Base-by-base conservation (phyloP, 2,888 invertebrate species). In the Torymus texanus region DNA sequence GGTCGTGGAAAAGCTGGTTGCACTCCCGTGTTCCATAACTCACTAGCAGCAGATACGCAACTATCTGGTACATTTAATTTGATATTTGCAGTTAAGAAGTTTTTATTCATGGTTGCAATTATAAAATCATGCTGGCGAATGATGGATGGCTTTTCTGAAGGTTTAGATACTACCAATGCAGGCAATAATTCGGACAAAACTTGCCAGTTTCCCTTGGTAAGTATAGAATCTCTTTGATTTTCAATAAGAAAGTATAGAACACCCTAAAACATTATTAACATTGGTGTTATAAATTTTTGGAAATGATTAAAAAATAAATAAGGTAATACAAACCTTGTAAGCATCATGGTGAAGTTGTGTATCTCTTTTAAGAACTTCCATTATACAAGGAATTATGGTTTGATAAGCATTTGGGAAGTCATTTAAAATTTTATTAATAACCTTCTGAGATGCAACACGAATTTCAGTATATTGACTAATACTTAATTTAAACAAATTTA, bases 71-170 rank as follows among this genome's bases (percentile, higher is more conserved):
- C 87, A 2, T 92, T 91, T 1, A 94, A 93, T 71, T 93, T 92
- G 21, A 94, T 92, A 18, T 75, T 80, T 2, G 13, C 59, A 0
- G 94, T 93, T 0, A 93, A 93, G 86, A 94, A 94, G 83, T 92
- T 91, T 41, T 93, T 92, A 78, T 92, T 92, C 0, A 94, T 90
- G 0, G 90, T 86, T 2, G 93, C 93, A 59, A 91, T 89, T 72
- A 94, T 89, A 0, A 89, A 90, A 82, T 93, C 93, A 81, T 94
- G 93, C 50, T 88, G 77, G 10, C 91, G 91, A 65, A 95, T 93
- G 71, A 97, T 94, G 61, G 95, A 95, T 1, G 94, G 94, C 87
- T 97, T 97, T 88, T 98, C 97, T 2, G 96, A 96, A 71, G 96
- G 94, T 81, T 94, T 94, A 0, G 96, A 94, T 77, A 92, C 92